Evolutionary conservation across 2,113 vertebrate genomes (phyloP).

Genomic region (Climacteris rufus): DNA sequence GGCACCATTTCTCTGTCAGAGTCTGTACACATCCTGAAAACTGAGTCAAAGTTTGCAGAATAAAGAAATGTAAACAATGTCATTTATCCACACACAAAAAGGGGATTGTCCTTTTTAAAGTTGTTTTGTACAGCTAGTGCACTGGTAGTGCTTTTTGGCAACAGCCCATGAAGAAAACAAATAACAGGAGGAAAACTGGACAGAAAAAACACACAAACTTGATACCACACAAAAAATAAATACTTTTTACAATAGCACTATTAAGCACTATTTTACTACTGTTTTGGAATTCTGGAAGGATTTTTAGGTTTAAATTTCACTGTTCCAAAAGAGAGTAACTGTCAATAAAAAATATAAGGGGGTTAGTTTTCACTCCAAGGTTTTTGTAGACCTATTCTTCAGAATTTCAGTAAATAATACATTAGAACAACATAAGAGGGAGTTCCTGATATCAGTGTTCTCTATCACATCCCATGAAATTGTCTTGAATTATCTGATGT

Average conservation of each 20-base stretch:
- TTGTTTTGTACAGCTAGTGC: not conserved
- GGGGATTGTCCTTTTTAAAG: not conserved
- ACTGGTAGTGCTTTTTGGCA: not conserved
- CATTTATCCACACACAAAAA: not conserved
- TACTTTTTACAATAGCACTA: not conserved
- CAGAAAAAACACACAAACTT: not conserved
- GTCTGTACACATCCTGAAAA: not conserved
- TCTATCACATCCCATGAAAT: not conserved
- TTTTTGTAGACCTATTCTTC: not conserved
- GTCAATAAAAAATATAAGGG: not conserved
- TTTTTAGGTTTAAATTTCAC: not conserved
- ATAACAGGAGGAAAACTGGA: not conserved
- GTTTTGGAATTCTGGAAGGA: not conserved
- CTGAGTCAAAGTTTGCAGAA: not conserved
- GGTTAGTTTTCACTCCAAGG: not conserved
- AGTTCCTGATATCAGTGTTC: not conserved
- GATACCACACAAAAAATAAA: not conserved
- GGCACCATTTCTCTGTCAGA: not conserved
- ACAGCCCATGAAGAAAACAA: not conserved
- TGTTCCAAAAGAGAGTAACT: not conserved
- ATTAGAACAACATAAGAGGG: not conserved
- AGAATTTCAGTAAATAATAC: not conserved
- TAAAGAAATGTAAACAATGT: not conserved
- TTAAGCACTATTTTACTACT: not conserved
- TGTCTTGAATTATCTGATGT: not conserved